Evolutionary conservation across 2,797 vertebrate species (phyloP).

Genomic region (Phaenicophaeus curvirostris): DNA sequence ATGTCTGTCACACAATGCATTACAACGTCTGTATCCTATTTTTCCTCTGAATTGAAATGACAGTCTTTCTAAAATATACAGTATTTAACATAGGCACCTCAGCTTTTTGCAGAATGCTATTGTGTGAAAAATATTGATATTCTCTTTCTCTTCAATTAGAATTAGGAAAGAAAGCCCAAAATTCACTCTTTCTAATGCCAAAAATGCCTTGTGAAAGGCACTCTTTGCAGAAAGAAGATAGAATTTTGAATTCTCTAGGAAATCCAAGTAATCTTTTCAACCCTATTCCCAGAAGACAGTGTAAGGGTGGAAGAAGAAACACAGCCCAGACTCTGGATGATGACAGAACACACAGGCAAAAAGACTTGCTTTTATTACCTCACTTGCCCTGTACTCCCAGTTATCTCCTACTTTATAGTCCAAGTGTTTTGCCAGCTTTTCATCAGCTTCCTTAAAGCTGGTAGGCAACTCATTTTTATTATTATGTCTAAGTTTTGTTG

Average conservation of each 20-base stretch:
- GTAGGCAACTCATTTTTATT: neutral
- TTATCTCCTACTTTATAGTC: neutral
- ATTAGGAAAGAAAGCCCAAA: neutral
- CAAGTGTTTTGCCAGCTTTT: neutral
- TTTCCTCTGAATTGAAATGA: neutral
- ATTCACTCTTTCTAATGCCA: conserved; percentile 20
- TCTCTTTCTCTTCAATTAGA: neutral
- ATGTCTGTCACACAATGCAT: neutral
- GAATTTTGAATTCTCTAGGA: neutral
- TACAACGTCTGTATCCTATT: neutral
- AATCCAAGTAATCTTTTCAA: conserved; percentile 1
- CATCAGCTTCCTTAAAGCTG: neutral
- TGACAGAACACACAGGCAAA: neutral
- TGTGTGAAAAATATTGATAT: too few relatives aligned
- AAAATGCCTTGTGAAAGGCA: neutral
- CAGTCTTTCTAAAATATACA: neutral
- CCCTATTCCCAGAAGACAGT: neutral
- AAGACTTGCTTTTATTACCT: neutral
- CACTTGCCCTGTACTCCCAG: neutral
- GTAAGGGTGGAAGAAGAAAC: neutral
- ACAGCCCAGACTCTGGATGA: neutral
- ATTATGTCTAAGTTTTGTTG: neutral
- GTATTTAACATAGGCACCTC: neutral
- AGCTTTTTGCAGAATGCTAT: neutral
- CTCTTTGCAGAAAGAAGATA: neutral